phyloP scores from a whole-genome alignment of 2,888 invertebrate genomes.

The Drosophila merina region DNA sequence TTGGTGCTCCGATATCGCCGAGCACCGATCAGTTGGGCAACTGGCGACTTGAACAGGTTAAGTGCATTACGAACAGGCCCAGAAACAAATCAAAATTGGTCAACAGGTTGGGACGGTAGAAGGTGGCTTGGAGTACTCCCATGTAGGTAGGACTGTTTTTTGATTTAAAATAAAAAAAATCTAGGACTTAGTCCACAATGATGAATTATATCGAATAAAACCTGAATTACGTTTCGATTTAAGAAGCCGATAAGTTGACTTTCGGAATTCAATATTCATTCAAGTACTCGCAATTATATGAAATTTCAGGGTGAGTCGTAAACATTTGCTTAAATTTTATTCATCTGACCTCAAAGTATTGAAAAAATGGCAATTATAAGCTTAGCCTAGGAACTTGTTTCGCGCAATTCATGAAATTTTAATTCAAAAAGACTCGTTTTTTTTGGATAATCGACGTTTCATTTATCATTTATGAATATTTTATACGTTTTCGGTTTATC shows the following conservation, averaged over 20 bases:
- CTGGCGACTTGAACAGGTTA: slow-evolving; percentile 42
- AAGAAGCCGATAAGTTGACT: no score
- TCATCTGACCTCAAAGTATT: slow-evolving; percentile 28
- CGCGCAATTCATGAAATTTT: slow-evolving; percentile 17
- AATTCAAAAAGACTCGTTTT: slow-evolving; percentile 35
- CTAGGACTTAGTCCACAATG: background rate
- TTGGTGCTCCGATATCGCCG: slow-evolving; percentile 53
- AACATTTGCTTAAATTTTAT: slow-evolving; percentile 7
- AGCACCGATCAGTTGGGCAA: slow-evolving; percentile 54
- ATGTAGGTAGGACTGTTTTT: background rate
- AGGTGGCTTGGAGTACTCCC: slow-evolving; percentile 1
- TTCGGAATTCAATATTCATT: background rate
- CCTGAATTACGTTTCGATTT: background rate
- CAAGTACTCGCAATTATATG: slow-evolving; percentile 1
- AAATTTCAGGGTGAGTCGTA: slow-evolving; percentile 22
- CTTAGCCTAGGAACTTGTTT: slow-evolving; percentile 20
- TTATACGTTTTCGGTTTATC: background rate
- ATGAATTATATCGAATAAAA: background rate
- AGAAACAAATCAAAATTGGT: slow-evolving; percentile 23
- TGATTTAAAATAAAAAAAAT: background rate
- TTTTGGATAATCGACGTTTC: slow-evolving; percentile 15
- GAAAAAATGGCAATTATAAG: slow-evolving; percentile 33
- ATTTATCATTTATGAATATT: slow-evolving; percentile 45
- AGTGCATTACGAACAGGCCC: slow-evolving; percentile 40
- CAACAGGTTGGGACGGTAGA: slow-evolving; percentile 29